phyloP scores from a whole-genome alignment of 1,140 invertebrate species.

The Drosophila triauraria region DNA sequence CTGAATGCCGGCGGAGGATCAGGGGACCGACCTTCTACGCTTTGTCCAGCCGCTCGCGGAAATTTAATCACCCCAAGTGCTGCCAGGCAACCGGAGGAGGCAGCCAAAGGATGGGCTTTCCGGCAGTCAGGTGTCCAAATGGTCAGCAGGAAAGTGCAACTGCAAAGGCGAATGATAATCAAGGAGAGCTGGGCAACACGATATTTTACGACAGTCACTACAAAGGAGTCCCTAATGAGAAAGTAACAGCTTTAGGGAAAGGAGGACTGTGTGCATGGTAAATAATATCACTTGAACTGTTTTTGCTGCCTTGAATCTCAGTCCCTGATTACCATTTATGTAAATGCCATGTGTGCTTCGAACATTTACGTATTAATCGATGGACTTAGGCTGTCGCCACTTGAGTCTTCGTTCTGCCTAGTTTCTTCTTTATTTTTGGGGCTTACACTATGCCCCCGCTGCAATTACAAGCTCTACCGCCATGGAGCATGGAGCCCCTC shows the following conservation, averaged over 20 bases:
- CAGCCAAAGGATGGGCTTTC: neutral
- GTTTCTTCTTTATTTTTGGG: neutral
- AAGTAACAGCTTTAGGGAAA: slow-evolving; percentile 1
- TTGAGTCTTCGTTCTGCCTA: neutral
- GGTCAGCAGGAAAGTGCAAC: slow-evolving; percentile 24
- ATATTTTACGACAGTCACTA: slow-evolving; percentile 63
- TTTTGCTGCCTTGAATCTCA: neutral
- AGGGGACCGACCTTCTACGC: slow-evolving; percentile 5
- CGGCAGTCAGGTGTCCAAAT: slow-evolving; percentile 41
- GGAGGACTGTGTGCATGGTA: no score
- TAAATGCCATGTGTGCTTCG: neutral
- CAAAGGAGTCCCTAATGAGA: slow-evolving; percentile 23
- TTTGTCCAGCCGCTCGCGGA: slow-evolving; percentile 47
- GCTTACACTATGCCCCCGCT: slow-evolving; percentile 10
- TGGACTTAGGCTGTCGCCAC: neutral
- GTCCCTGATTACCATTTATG: neutral
- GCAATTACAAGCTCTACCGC: slow-evolving; percentile 23
- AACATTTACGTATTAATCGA: neutral
- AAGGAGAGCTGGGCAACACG: slow-evolving; percentile 62
- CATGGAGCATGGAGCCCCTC: neutral
- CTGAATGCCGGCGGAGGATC: slow-evolving; percentile 46
- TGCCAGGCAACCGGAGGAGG: neutral
- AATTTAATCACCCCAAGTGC: slow-evolving; percentile 71
- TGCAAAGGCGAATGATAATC: slow-evolving; percentile 49
- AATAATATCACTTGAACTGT: neutral